These are phyloP conservation scores for Mobula hypostoma DNA, from an alignment of 2,113 vertebrate genomes.

Conservation along the genomic window DNA sequence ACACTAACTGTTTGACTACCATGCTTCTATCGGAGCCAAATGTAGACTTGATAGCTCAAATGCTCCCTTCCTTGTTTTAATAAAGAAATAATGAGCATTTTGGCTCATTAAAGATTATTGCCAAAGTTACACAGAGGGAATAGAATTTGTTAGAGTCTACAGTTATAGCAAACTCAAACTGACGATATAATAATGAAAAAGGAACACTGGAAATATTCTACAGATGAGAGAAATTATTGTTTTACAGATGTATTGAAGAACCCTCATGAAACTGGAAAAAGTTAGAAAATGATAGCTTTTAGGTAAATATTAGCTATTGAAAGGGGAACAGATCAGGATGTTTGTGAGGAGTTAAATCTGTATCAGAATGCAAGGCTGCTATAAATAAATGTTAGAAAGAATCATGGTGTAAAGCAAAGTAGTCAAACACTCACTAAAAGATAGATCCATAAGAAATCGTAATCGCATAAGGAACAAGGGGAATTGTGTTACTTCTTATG, in stretches of 20 bases:
- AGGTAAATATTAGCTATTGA: not conserved
- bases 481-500: not conserved
- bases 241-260: too few species aligned
- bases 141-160: not conserved
- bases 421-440: not conserved
- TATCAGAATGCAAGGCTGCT: not conserved
- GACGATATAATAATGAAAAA: not conserved
- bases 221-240: too few species aligned
- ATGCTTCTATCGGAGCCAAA: too few species aligned
- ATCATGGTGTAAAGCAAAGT: not conserved
- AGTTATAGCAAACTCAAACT: not conserved
- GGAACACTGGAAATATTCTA: too few species aligned
- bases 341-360: not conserved
- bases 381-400: not conserved
- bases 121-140: not conserved
- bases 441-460: not conserved
- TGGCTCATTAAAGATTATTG: not conserved
- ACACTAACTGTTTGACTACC: too few species aligned
- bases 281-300: too few species aligned
- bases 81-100: not conserved
- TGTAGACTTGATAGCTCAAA: too few species aligned
- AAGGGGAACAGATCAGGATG: not conserved
- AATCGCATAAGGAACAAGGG: not conserved
- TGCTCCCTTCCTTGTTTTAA: too few species aligned
- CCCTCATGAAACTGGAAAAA: too few species aligned